Percentiles rank a stretch among this genome's conserved stretches.
Conservation (phyloP, 2,113 vertebrate genomes). For the Abramis brama region DNA sequence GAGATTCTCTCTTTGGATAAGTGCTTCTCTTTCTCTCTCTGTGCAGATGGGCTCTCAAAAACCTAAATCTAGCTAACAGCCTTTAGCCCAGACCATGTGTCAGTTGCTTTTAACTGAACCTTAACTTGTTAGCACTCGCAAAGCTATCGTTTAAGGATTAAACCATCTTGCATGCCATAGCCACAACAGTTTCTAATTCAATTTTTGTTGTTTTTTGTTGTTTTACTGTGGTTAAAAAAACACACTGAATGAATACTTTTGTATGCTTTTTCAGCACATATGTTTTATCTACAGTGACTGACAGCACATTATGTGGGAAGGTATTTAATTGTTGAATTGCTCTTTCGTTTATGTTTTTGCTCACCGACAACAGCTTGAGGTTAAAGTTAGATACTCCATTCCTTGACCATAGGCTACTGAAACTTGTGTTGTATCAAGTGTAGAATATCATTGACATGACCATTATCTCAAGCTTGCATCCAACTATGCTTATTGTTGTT, state of each 20-base stretch:
- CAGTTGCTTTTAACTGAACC: background rate
- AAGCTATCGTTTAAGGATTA: background rate
- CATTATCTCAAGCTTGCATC: background rate
- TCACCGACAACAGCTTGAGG: background rate
- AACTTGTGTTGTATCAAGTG: background rate
- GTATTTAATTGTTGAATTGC: background rate
- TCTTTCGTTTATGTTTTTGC: background rate
- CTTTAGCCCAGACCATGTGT: background rate
- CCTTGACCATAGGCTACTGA: background rate
- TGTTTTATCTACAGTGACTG: too few relatives aligned
- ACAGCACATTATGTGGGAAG: background rate
- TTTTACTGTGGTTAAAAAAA: background rate
- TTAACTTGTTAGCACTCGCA: background rate
- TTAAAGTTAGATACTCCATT: background rate
- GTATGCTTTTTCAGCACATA: too few relatives aligned
- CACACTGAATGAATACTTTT: too few relatives aligned
- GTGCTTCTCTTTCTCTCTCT: conserved; percentile 1
- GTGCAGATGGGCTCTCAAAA: conserved; percentile 14
- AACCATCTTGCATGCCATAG: background rate
- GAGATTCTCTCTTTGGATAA: background rate
- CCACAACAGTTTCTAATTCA: background rate
- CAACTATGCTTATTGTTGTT: background rate
- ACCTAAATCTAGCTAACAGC: background rate
- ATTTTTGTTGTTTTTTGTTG: background rate
- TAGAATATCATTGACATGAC: background rate